Evolutionary conservation across 2,888 invertebrate genomes (phyloP), one percentile per base, ranked within the genome.

Genomic region (Clusia tigrina): DNA sequence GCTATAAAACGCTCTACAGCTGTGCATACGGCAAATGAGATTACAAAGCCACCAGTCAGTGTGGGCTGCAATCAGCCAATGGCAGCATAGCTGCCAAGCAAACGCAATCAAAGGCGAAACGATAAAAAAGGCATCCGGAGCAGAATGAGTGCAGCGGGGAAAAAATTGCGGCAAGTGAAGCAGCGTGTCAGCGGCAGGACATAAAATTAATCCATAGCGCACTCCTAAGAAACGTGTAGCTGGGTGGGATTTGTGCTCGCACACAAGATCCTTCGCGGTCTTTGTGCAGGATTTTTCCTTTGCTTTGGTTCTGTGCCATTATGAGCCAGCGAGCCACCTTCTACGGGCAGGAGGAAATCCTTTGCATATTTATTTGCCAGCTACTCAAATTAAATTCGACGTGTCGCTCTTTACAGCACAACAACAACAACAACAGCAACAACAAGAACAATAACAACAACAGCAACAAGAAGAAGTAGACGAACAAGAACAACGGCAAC

Each of bases 131-230:
- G 37, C 22, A 48, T 48, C 51, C 25, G 15, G 15, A n/a, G 15
- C 12, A 42, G 15, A 58, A 58, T 46, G 18, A 42, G 17, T 48
- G 26, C 51, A 32, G 37, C 52, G 18, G 23, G n/a, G 37, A 22
- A 23, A 32, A 58, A 42, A 42, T 12, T 12, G n/a, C n/a, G 67
- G 17, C 53, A 56, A 42, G 32, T 51, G 23, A 55, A 38, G 32
- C 54, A 24, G 3, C 42, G 23, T 5, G 54, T 65, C 38, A 24
- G 58, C 65, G 67, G 69, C 67, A 12, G 68, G 67, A 70, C 75
- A 78, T 78, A 78, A 78, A 78, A 78, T 74, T 79, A 78, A 78
- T 78, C 79, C 80, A 78, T 63, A 65, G 61, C 60, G 63, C 66
- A 64, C 64, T 32, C n/a, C 42, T 3, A 62, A 64, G 65, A 48